Evolutionary conservation across 2,113 vertebrate genomes (phyloP).

Genomic region (Hypomesus transpacificus): DNA sequence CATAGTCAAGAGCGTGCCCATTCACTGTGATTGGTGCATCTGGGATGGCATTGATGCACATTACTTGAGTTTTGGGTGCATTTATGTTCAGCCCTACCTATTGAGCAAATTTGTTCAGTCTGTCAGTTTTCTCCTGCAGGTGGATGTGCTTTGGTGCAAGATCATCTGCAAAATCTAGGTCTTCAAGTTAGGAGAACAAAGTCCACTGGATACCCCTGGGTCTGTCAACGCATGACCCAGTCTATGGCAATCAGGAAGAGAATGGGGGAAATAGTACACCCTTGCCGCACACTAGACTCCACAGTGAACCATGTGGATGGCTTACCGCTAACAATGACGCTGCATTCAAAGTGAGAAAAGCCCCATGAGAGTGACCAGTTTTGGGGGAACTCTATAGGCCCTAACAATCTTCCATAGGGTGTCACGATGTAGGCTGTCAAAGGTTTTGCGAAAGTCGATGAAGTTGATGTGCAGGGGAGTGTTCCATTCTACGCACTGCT

Average conservation of each 20-base stretch:
- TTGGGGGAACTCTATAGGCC: slow-evolving; percentile 3
- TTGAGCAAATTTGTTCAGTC: not conserved
- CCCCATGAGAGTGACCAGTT: not conserved
- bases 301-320: not conserved
- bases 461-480: slow-evolving; percentile 2
- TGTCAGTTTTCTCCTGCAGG: slow-evolving; percentile 13
- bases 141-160: slow-evolving; percentile 14
- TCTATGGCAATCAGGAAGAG: slow-evolving; percentile 10
- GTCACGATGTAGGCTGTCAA: slow-evolving; percentile 2
- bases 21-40: not conserved
- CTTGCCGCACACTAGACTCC: not conserved
- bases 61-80: not conserved
- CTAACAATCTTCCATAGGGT: slow-evolving; percentile 1
- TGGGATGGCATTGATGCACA: slow-evolving; percentile 2
- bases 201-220: slow-evolving; percentile 17
- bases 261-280: slow-evolving; percentile 1
- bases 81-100: no score
- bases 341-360: not conserved
- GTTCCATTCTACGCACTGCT: slow-evolving; percentile 2
- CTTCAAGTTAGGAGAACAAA: no score
- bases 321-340: not conserved
- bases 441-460: not conserved
- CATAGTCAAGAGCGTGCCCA: not conserved
- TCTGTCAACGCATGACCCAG: slow-evolving; percentile 6
- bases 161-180: slow-evolving; percentile 15